Evolutionary conservation across 2,888 invertebrate species (phyloP), one percentile per base, ranked within the genome.

Genomic region (Catocala fraxini): DNA sequence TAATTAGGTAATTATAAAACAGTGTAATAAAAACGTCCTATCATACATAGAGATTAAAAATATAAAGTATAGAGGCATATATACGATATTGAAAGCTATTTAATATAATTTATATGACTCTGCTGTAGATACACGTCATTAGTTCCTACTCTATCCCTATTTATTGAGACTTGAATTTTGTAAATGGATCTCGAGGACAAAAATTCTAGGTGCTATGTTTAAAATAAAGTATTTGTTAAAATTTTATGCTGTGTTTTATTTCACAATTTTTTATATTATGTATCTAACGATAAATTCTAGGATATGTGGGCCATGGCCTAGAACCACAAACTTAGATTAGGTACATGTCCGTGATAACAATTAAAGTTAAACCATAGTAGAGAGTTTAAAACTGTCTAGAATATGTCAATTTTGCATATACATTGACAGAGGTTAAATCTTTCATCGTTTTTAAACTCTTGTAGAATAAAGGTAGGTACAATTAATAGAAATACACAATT

Each of bases 161-260:
- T 70, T 72, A 77, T 72, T 73, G 77, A 80, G 72, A 83, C 81
- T 81, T 82, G 76, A 82, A 80, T 82, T 85, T 86, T 84, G 79
- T 84, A 81, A 86, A 87, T 80, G 81, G 87, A 90, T 90, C 86
- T 89, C 87, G 83, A 85, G 84, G 84, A 89, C 86, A 90, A 88
- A 76, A 86, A 86, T 88, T 88, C 85, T 92, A 91, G 91, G 91
- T 92, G 92, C 91, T 92, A 91, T 81, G 86, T 85, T 86, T 85
- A 55, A 77, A 87, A 89, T 89, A 91, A 91, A 91, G 75, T 80
- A 85, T 83, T 87, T 86, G 82, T 87, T 86, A 85, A 87, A 83
- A 70, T 65, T 80, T 71, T 68, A 53, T 35, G 34, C 7, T 51
- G 49, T 66, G 25, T 25, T 25, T 25, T 25, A 25, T 25, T 25